Conservation (phyloP, 2,888 invertebrate species). For the Thereva unica region DNA sequence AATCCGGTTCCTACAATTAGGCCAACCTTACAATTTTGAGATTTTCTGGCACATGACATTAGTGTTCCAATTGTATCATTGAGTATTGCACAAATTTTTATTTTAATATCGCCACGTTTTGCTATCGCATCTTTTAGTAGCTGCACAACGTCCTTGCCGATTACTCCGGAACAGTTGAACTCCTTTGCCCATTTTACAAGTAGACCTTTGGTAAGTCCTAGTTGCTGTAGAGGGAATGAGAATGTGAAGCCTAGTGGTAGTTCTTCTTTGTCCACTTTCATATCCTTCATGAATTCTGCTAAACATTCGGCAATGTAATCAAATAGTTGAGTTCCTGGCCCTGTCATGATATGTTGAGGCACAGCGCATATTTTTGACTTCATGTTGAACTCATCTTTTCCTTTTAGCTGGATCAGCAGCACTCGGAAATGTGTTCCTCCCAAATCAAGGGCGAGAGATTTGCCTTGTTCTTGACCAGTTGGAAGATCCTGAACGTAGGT, state of each 20-base stretch:
- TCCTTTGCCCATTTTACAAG: conserved; percentile 96
- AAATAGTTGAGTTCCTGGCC: conserved; percentile 85
- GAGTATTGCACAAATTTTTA: conserved; percentile 91
- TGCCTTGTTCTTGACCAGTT: conserved; percentile 90
- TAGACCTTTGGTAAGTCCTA: conserved; percentile 83
- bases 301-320: conserved; percentile 96
- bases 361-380: conserved; percentile 96
- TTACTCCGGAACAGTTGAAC: conserved; percentile 90
- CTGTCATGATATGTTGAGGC: conserved; percentile 92
- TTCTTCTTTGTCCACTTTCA: conserved; percentile 73
- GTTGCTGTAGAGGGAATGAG: conserved; percentile 89
- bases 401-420: conserved; percentile 80
- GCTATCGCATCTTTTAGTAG: conserved; percentile 87
- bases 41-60: conserved; percentile 98
- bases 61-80: conserved; percentile 97
- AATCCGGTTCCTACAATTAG: conserved; percentile 95
- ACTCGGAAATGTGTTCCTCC: conserved; percentile 99
- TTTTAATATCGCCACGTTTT: conserved; percentile 84
- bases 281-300: conserved; percentile 86
- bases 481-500: conserved; percentile 96
- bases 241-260: conserved; percentile 95
- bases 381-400: conserved; percentile 88
- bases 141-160: conserved; percentile 87
- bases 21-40: conserved; percentile 89
- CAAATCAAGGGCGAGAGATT: conserved; percentile 94